A percentile compares a stretch with the other conserved stretches of the same genome.
These are phyloP conservation scores for Oryzaephilus surinamensis DNA, from an alignment of 1,140 invertebrate species.

Conservation along the genomic window DNA sequence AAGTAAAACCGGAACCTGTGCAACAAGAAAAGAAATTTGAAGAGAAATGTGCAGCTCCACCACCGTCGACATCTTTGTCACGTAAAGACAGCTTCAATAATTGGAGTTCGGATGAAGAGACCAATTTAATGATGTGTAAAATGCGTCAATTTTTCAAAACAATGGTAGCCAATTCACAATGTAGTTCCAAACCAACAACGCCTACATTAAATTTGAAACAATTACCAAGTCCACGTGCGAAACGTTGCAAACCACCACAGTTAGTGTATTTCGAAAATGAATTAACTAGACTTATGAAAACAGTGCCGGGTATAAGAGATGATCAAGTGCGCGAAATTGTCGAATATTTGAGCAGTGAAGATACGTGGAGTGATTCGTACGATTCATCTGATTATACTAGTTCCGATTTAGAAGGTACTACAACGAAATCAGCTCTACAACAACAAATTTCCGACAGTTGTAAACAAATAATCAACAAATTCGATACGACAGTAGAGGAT, in stretches of 20 bases:
- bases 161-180: slow-evolving; percentile 57
- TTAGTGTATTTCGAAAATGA: slow-evolving; percentile 81
- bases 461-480: slow-evolving; percentile 79
- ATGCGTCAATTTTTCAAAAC: slow-evolving; percentile 87
- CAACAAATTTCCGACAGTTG: slow-evolving; percentile 80
- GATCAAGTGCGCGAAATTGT: slow-evolving; percentile 85
- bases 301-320: slow-evolving; percentile 78
- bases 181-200: slow-evolving; percentile 35
- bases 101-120: slow-evolving; percentile 88
- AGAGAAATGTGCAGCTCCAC: slow-evolving; percentile 30
- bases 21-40: slow-evolving; percentile 34
- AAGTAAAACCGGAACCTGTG: slow-evolving; percentile 38
- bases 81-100: slow-evolving; percentile 86
- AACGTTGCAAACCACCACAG: slow-evolving; percentile 63
- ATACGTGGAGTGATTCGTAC: slow-evolving; percentile 86
- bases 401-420: slow-evolving; percentile 69
- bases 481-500: slow-evolving; percentile 46
- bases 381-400: slow-evolving; percentile 85
- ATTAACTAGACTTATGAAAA: slow-evolving; percentile 82
- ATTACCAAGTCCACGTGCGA: slow-evolving; percentile 45
- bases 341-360: slow-evolving; percentile 81
- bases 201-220: slow-evolving; percentile 42
- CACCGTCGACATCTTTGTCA: slow-evolving; percentile 47
- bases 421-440: slow-evolving; percentile 58
- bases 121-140: slow-evolving; percentile 89